Percentiles rank a stretch among this genome's conserved stretches.
Conservation (phyloP, 2,888 invertebrate genomes). For the Brenthis daphne region DNA sequence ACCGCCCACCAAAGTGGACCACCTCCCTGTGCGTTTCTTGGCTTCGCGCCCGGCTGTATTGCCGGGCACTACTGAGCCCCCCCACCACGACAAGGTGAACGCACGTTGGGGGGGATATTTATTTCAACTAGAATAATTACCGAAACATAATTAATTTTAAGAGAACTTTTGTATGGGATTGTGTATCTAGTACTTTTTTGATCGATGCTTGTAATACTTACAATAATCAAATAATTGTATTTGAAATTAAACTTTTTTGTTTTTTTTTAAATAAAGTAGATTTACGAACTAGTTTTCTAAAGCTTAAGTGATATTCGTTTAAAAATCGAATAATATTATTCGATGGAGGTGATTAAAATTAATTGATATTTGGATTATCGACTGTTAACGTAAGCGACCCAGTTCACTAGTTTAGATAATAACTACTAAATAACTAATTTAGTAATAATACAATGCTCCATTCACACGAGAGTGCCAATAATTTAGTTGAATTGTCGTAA, state of each 20-base stretch:
- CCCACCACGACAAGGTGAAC: no score
- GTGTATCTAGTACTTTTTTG: no score
- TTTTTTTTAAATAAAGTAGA: background rate
- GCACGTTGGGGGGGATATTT: no score
- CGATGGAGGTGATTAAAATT: conserved; percentile 4
- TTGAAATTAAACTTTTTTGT: background rate
- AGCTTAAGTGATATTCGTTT: conserved; percentile 19
- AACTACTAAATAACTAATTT: no score
- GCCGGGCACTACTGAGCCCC: no score
- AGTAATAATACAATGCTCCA: no score
- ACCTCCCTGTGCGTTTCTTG: no score
- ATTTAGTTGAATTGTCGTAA: background rate
- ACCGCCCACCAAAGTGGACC: no score
- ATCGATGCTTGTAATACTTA: background rate
- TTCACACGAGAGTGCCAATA: background rate
- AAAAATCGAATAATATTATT: conserved; percentile 4
- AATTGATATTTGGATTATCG: conserved; percentile 18
- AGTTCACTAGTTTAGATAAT: conserved; percentile 29
- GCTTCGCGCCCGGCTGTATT: no score
- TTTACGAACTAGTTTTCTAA: conserved; percentile 6
- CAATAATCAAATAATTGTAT: background rate
- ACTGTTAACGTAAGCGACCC: conserved; percentile 31
- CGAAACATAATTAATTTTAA: no score
- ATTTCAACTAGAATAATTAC: no score
- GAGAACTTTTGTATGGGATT: no score